Evolutionary conservation across 2,113 vertebrate species (phyloP), one percentile per base, ranked within the genome.

Genomic region (Cebidichthys violaceus): DNA sequence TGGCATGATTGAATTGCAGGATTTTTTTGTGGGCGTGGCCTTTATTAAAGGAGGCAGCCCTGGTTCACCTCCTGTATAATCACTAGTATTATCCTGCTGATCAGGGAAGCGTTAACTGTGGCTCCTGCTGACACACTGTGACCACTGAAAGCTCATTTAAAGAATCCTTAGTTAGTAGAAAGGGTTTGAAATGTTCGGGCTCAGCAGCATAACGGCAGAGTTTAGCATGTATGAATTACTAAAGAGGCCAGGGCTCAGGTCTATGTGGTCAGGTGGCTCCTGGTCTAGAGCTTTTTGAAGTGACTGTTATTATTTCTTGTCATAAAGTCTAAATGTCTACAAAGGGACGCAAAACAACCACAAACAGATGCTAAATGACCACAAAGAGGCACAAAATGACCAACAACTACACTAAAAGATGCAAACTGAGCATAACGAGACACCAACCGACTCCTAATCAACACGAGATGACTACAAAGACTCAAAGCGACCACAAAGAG

Each of bases 101-200:
- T 77, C 73, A 55, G 45, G 20, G 68, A 83, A 14, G 37, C 57
- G 3, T 39, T 43, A 64, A 22, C 65, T 64, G 70, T 66, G 67
- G 9, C 41, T 55, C 45, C 66, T 37, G 59, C n/a, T 29, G 67
- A 31, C 73, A 55, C 69, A 71, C 1, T 66, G 68, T 45, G 43
- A 29, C 59, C 57, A 47, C 5, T 47, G 43, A 64, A 69, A 60
- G 61, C 18, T 24, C 31, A n/a, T 59, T 77, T 43, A 64, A 62
- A 52, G 73, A 59, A 76, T 43, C 52, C 15, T 35, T 29, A 45
- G 27, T 35, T 33, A 0, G 31, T 50, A 29, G 18, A 11, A 13
- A 17, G 35, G 17, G 50, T 31, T 57, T 24, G 9, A 33, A 77
- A 18, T 33, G 8, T 17, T 22, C 1, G 6, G 7, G 31, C 41